Base-by-base conservation (phyloP, 2,113 vertebrate species). In the Nyctereutes procyonoides region DNA sequence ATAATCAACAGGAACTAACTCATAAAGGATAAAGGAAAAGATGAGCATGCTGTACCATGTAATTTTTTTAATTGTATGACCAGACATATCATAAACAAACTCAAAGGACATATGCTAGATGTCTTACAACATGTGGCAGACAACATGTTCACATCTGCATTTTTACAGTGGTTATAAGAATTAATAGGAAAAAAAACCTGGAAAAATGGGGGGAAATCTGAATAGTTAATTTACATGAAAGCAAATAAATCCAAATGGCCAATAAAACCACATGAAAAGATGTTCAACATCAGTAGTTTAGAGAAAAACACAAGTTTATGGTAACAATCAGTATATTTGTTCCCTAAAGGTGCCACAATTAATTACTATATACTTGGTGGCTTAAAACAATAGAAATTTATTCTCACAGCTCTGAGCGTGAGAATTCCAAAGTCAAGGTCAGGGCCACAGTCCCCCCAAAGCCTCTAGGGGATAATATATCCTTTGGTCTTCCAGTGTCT, bases 181-280 rank as follows among this genome's bases (percentile, higher is more conserved):
- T 73, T 35, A 6, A n/a, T 56, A 90, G 30, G 16, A 24, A 35
- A 86, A 71, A 65, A 15, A 35, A 17, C 30, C 90, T 89, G n/a
- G 80, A 48, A 88, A 97, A 95, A 35, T 56, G 48, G 8, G 11
- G 26, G 3, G 92, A 69, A 82, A 48, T 77, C 5, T 9, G 17
- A 83, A 65, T 63, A 85, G 69, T 76, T 48, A 48, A 14, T 60
- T 95, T 48, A 79, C 60, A 81, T 60, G 87, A 91, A 92, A 89
- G 71, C 73, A 96, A 81, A 77, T 86, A 96, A 81, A 77, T 86
- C n/a, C 60, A 84, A 80, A n/a, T 80, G 55, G n/a, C 63, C 90
- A 92, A 16, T 95, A 43, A 96, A 95, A 63, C 67, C 35, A 67
- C 60, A 87, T 62, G 82, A 93, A 84, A 90, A 84, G 88, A 90